Evolutionary conservation across 2,888 invertebrate genomes (phyloP), one percentile per base, ranked within the genome.

Genomic region (Asteroscopus sphinx): DNA sequence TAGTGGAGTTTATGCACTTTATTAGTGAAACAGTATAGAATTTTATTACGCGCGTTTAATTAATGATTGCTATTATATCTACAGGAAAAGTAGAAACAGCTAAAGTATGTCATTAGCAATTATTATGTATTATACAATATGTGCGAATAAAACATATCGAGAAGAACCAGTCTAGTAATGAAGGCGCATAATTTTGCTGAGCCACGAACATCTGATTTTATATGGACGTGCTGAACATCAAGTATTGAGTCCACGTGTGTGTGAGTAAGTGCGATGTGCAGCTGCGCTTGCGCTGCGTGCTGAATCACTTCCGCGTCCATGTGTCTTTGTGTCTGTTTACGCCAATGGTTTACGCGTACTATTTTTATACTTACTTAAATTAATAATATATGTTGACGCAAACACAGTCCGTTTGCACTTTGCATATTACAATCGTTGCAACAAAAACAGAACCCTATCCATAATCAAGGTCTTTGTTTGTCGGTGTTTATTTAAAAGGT

Each of bases 111-210:
- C 56, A 67, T 68, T 61, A 59, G 58, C 47, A 66, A 56, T 73
- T 67, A 73, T 78, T 74, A 69, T 60, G 33, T 77, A 74, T 82
- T 79, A 84, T 79, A 76, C 79, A 84, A 81, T 68, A 72, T 74
- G 68, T 69, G 70, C 76, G 78, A 83, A 81, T 82, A 82, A 82
- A 80, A 68, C 64, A 61, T 52, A 71, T 70, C 77, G 76, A 79
- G 76, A 74, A 64, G 70, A 85, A 88, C 88, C 85, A 82, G 89
- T 88, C 86, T 73, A 55, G 67, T 85, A 82, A 85, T 81, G 79
- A 69, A 81, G 77, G 82, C 77, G 77, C 80, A 83, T 83, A 82
- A 83, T 82, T 74, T 68, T 73, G 64, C 54, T 68, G 65, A 64
- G 72, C 70, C 75, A 76, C 73, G 73, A 75, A 79, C 82, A 79